phyloP scores from a whole-genome alignment of 2,797 vertebrate genomes.

The Morelia viridis region DNA sequence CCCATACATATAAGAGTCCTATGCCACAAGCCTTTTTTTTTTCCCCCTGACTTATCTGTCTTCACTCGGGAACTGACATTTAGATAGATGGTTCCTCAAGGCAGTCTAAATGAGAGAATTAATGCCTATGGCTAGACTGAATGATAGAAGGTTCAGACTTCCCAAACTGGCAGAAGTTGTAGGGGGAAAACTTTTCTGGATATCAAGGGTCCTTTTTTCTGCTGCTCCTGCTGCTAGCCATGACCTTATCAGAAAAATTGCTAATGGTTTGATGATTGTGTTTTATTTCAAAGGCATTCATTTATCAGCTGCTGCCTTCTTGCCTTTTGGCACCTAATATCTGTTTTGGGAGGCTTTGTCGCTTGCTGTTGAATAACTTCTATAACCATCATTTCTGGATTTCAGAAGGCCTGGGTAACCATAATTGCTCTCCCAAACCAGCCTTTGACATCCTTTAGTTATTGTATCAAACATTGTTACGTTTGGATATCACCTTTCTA shows the following conservation, averaged over 20 bases:
- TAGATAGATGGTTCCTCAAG: background rate
- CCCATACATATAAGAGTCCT: background rate
- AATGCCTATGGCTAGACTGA: slow-evolving; percentile 11
- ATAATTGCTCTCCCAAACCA: background rate
- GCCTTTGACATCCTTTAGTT: background rate
- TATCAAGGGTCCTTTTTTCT: background rate
- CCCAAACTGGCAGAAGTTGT: background rate
- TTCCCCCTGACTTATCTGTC: background rate
- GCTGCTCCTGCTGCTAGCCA: slow-evolving; percentile 22
- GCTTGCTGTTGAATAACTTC: slow-evolving; percentile 22
- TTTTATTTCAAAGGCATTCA: slow-evolving; percentile 40
- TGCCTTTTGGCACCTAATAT: background rate
- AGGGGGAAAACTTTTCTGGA: background rate
- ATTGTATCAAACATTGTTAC: background rate
- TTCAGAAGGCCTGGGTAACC: slow-evolving; percentile 4
- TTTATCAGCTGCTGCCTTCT: slow-evolving; percentile 37
- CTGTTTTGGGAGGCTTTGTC: slow-evolving; percentile 17
- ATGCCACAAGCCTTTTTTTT: background rate
- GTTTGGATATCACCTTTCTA: background rate
- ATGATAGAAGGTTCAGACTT: slow-evolving; percentile 21
- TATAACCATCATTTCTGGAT: background rate
- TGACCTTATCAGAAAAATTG: slow-evolving; percentile 38
- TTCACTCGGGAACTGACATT: slow-evolving; percentile 6
- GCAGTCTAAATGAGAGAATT: slow-evolving; percentile 24
- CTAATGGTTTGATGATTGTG: slow-evolving; percentile 1